These are phyloP conservation scores for Parasteatoda lunata DNA, from an alignment of 2,888 invertebrate species.

Conservation along the genomic window DNA sequence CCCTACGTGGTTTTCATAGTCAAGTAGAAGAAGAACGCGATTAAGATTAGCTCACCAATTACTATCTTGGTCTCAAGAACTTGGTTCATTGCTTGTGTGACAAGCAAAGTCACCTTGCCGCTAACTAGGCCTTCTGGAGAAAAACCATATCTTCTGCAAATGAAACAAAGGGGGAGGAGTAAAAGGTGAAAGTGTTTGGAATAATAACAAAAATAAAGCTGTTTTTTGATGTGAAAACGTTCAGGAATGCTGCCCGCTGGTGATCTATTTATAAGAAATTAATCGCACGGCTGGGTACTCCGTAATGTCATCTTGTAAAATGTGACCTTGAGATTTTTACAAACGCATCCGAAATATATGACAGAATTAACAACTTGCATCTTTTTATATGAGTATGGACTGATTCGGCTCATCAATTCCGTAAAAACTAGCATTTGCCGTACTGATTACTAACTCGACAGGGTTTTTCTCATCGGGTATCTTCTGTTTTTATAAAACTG, in stretches of 20 bases:
- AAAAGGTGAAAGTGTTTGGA: slow-evolving; percentile 17
- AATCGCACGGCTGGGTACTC: slow-evolving; percentile 13
- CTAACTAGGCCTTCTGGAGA: slow-evolving; percentile 44
- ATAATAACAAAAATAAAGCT: slow-evolving; percentile 10
- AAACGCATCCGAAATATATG: neutral
- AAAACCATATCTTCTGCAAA: slow-evolving; percentile 23
- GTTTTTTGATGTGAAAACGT: neutral
- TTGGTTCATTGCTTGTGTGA: neutral
- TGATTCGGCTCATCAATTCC: slow-evolving; percentile 19
- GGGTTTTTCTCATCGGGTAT: too few species aligned
- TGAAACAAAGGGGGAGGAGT: slow-evolving; percentile 1
- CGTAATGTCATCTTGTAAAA: slow-evolving; percentile 18
- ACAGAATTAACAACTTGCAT: too few species aligned
- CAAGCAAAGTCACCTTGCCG: slow-evolving; percentile 45
- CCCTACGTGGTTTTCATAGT: neutral
- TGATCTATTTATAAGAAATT: slow-evolving; percentile 1
- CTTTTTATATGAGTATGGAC: neutral
- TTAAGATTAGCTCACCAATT: neutral
- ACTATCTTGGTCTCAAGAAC: neutral
- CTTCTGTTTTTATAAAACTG: too few species aligned
- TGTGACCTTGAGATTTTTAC: slow-evolving; percentile 19
- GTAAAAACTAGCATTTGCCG: too few species aligned
- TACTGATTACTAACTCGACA: too few species aligned
- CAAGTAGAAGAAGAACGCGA: neutral
- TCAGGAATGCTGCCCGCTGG: slow-evolving; percentile 44